Evolutionary conservation across 2,888 invertebrate species (phyloP), one percentile per base, ranked within the genome.

Genomic region (Oscheius onirici): DNA sequence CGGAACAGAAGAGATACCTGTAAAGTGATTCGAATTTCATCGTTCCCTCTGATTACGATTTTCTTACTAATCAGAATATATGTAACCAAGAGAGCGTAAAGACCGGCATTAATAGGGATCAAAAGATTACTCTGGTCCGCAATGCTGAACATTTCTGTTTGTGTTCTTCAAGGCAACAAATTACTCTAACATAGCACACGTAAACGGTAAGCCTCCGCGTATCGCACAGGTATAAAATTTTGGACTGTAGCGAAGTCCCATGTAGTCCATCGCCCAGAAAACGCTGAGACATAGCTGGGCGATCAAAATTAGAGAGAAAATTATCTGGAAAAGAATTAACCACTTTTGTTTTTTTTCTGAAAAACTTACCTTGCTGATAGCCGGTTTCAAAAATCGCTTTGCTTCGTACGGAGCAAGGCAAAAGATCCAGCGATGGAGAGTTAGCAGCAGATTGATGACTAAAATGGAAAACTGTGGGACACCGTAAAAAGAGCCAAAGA

Each of bases 341-440:
- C 5, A 6, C 3, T 34, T 3, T 34, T 3, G 34, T 34, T 6
- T 34, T 34, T 34, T 34, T 34, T 8, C 34, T n/a, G n/a, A n/a
- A n/a, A 34, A 34, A 34, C 34, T 34, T 6, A 34, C 34, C 34
- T 34, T 34, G 34, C 34, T 34, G 8, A 34, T 3, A 6, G 34
- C 34, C 34, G 34, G 34, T 8, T 34, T 34, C 34, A 34, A 34
- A 3, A 34, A 34, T 8, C 34, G 34, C 34, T 34, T 13, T 26
- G 49, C 63, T 49, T 49, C 28, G 11, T 17, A 26, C 2, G 63
- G 63, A 28, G 24, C 24, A 49, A 63, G 15, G 15, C 44, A 13
- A 63, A 44, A 63, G 6, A 26, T 10, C 44, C 28, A 63, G 11
- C 63, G 46, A 49, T 63, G 63, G n/a, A 63, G n/a, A 10, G 63